A percentile compares a stretch with the other conserved stretches of the same genome.
Conservation (phyloP, 2,797 vertebrate genomes). For the Aulostomus chinensis region DNA sequence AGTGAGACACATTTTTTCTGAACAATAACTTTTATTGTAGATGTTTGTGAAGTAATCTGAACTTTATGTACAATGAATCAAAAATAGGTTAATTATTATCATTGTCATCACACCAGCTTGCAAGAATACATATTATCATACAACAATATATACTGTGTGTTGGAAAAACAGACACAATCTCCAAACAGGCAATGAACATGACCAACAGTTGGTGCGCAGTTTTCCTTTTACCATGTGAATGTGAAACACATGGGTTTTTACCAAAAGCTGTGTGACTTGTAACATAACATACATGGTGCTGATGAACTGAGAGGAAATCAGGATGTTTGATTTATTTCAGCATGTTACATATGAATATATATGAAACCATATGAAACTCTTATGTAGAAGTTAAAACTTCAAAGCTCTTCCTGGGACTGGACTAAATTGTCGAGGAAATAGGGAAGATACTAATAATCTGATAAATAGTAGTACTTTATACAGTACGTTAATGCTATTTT, state of each 20-base stretch:
- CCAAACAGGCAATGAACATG: constrained; percentile 20
- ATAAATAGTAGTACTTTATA: neutral
- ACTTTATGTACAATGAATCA: constrained; percentile 64
- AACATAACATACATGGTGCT: constrained; percentile 1
- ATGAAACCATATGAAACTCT: neutral
- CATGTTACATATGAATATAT: neutral
- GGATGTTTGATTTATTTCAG: neutral
- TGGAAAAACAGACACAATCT: constrained; percentile 26
- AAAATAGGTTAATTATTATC: constrained; percentile 63
- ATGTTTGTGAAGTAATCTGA: constrained; percentile 62
- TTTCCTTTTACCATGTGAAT: constrained; percentile 17
- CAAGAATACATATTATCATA: constrained; percentile 49
- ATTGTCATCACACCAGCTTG: constrained; percentile 46
- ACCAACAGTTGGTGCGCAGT: constrained; percentile 6
- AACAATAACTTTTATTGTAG: constrained; percentile 74
- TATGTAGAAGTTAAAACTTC: too few species aligned
- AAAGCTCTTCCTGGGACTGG: neutral
- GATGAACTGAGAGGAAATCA: constrained; percentile 15
- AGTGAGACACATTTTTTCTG: constrained; percentile 31
- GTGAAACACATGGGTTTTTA: neutral
- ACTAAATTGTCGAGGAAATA: neutral
- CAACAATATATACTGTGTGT: constrained; percentile 36
- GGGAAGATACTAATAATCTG: neutral
- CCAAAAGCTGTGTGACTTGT: neutral
- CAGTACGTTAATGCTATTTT: constrained; percentile 3